Conservation (phyloP, 2,797 vertebrate species). For the Ciconia nigra region DNA sequence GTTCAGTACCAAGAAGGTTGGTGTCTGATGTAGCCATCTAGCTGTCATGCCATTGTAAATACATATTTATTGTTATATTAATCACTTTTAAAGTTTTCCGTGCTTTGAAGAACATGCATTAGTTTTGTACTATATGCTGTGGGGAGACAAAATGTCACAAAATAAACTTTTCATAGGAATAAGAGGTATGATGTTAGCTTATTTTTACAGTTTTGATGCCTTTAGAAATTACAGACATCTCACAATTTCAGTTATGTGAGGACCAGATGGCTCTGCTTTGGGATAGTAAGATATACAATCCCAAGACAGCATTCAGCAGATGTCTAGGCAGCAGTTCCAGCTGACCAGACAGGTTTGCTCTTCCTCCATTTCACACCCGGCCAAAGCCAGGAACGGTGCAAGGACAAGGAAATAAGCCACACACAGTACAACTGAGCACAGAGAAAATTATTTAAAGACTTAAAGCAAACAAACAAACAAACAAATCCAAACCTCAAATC, state of each 20-base stretch:
- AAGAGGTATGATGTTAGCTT: background rate
- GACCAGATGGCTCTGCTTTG: background rate
- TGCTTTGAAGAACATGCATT: background rate
- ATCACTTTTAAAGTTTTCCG: background rate
- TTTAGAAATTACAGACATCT: background rate
- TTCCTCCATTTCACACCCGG: background rate
- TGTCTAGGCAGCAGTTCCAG: background rate
- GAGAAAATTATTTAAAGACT: background rate
- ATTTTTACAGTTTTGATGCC: background rate
- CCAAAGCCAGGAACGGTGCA: background rate
- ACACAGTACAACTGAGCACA: background rate
- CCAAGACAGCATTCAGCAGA: background rate
- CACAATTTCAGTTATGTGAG: background rate
- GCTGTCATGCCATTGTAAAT: background rate
- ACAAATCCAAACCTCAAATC: background rate
- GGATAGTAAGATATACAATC: background rate
- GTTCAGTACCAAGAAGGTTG: background rate
- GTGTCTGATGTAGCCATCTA: background rate
- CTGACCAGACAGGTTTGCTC: background rate
- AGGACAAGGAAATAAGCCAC: background rate
- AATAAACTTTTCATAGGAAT: background rate
- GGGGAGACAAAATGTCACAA: background rate
- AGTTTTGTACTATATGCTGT: background rate
- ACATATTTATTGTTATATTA: background rate
- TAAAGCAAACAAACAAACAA: background rate